Conservation (phyloP, 2,797 vertebrate species). For the Amniataba percoides region DNA sequence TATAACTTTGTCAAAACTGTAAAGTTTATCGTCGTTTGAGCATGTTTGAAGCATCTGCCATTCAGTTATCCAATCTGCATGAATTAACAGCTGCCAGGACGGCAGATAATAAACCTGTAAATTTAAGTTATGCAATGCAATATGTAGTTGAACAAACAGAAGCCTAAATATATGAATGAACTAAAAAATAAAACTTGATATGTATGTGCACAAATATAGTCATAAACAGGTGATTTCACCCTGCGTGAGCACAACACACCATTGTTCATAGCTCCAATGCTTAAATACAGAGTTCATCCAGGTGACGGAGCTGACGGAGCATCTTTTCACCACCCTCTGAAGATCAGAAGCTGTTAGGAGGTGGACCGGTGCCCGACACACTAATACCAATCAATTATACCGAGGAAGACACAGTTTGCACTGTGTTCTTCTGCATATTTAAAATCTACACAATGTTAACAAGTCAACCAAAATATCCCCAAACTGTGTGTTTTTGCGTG, state of each 20-base stretch:
- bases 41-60: no score
- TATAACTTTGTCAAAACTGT: not conserved
- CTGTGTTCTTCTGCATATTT: not conserved
- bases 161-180: no score
- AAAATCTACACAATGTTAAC: slow-evolving; percentile 1
- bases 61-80: not conserved
- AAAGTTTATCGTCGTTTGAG: not conserved
- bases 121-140: not conserved
- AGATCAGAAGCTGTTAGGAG: slow-evolving; percentile 25
- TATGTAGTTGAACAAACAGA: not conserved
- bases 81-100: not conserved
- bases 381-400: not conserved
- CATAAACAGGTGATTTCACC: not conserved
- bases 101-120: not conserved
- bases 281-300: slow-evolving; percentile 6
- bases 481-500: slow-evolving; percentile 1
- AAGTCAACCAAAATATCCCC: slow-evolving; percentile 1
- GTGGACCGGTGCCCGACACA: no score
- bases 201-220: not conserved
- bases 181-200: no score
- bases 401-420: not conserved
- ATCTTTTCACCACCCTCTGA: slow-evolving; percentile 33
- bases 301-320: slow-evolving; percentile 7
- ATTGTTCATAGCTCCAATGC: not conserved
- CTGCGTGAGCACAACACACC: not conserved